These are phyloP conservation scores for Leptosomus discolor DNA, from an alignment of 2,113 vertebrate species.

Conservation along the genomic window DNA sequence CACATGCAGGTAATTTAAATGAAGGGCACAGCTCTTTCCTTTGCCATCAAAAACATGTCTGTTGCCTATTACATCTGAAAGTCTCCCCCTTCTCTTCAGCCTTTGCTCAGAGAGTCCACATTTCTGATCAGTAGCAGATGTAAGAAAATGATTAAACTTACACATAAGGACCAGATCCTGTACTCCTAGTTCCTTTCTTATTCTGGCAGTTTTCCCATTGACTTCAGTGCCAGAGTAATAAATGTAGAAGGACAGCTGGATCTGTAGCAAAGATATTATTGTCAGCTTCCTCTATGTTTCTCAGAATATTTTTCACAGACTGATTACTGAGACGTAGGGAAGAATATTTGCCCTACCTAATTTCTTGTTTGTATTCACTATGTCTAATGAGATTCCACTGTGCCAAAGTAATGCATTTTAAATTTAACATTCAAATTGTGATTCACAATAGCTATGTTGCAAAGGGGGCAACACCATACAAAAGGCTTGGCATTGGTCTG, in stretches of 20 bases:
- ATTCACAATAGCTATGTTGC: background rate
- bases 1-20: constrained; percentile 7
- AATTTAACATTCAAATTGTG: background rate
- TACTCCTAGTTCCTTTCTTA: background rate
- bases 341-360: constrained; percentile 3
- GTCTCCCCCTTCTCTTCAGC: background rate
- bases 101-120: background rate
- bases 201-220: constrained; percentile 27
- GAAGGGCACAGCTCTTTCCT: background rate
- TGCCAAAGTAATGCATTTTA: background rate
- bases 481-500: background rate
- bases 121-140: constrained; percentile 50
- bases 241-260: constrained; percentile 27
- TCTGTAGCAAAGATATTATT: constrained; percentile 32
- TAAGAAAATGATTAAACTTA: constrained; percentile 36
- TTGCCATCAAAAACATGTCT: background rate
- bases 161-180: constrained; percentile 16
- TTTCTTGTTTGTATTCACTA: constrained; percentile 11
- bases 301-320: constrained; percentile 33
- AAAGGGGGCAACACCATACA: background rate
- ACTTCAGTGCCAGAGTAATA: constrained; percentile 39
- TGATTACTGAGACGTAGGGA: background rate
- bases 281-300: constrained; percentile 8
- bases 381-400: background rate
- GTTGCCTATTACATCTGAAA: background rate